These are phyloP conservation scores for Hypolimnas misippus DNA, from an alignment of 2,888 invertebrate genomes.

Conservation along the genomic window DNA sequence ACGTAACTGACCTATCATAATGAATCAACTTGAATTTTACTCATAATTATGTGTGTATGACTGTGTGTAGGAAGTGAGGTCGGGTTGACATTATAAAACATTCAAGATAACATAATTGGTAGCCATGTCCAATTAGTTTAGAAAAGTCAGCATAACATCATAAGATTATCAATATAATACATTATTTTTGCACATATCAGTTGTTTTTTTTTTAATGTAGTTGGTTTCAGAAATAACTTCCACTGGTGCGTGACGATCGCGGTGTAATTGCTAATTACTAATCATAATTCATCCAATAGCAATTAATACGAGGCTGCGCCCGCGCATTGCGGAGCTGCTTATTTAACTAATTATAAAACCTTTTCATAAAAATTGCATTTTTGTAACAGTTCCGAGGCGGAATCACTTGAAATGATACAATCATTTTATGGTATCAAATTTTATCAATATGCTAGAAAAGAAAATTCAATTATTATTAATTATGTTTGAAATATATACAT, in stretches of 20 bases:
- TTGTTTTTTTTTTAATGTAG: no score
- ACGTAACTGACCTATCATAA: no score
- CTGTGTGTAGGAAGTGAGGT: no score
- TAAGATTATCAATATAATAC: no score
- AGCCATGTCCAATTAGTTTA: not conserved
- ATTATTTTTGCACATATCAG: no score
- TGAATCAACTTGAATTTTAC: no score
- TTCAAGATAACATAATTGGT: not conserved
- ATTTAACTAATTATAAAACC: slow-evolving; percentile 66
- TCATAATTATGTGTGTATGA: no score
- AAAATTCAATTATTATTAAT: no score
- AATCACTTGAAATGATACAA: slow-evolving; percentile 52
- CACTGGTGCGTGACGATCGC: slow-evolving; percentile 47
- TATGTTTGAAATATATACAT: no score
- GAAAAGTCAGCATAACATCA: no score
- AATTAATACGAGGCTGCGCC: slow-evolving; percentile 60
- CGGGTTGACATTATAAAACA: not conserved
- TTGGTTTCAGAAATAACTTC: not conserved
- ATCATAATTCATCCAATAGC: slow-evolving; percentile 75
- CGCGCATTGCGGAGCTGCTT: slow-evolving; percentile 49
- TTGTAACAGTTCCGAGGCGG: slow-evolving; percentile 51
- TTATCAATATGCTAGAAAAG: no score
- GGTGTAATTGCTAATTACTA: slow-evolving; percentile 74
- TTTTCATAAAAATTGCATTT: slow-evolving; percentile 62
- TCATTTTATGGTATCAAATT: no score